Percentiles rank a stretch among this genome's conserved stretches.
Conservation (phyloP, 1,140 invertebrate species). For the Drosophila mayri region DNA sequence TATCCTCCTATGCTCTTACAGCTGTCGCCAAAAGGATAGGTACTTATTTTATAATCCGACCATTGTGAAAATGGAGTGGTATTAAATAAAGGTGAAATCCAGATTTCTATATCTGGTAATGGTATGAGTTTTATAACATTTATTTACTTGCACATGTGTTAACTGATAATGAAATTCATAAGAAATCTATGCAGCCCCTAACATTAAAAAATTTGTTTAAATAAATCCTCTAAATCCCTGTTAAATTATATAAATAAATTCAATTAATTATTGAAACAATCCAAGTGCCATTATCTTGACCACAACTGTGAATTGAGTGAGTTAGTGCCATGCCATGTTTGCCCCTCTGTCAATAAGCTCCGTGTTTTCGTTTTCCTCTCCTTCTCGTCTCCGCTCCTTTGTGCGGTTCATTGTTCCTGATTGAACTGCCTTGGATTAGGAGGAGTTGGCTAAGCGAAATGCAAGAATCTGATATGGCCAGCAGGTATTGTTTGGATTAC, state of each 20-base stretch:
- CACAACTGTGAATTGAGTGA: slow-evolving; percentile 1
- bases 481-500: slow-evolving; percentile 80
- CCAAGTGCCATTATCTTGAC: slow-evolving; percentile 6
- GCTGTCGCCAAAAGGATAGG: slow-evolving; percentile 7
- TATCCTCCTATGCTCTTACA: slow-evolving; percentile 31
- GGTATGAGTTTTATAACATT: background rate
- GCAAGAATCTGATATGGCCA: slow-evolving; percentile 24
- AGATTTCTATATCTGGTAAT: background rate
- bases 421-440: slow-evolving; percentile 58
- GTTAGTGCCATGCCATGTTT: slow-evolving; percentile 35
- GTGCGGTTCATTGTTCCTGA: slow-evolving; percentile 67
- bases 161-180: background rate
- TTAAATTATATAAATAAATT: background rate
- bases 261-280: background rate
- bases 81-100: background rate
- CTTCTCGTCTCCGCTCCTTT: slow-evolving; percentile 39
- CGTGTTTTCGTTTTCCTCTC: slow-evolving; percentile 51
- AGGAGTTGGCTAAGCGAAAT: slow-evolving; percentile 20
- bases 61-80: background rate
- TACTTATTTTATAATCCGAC: background rate
- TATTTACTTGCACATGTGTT: no score
- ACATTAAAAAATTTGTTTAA: background rate
- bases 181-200: background rate
- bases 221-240: background rate
- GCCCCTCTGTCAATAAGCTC: slow-evolving; percentile 67